phyloP scores from a whole-genome alignment of 2,113 vertebrate genomes.

The Psophia crepitans region DNA sequence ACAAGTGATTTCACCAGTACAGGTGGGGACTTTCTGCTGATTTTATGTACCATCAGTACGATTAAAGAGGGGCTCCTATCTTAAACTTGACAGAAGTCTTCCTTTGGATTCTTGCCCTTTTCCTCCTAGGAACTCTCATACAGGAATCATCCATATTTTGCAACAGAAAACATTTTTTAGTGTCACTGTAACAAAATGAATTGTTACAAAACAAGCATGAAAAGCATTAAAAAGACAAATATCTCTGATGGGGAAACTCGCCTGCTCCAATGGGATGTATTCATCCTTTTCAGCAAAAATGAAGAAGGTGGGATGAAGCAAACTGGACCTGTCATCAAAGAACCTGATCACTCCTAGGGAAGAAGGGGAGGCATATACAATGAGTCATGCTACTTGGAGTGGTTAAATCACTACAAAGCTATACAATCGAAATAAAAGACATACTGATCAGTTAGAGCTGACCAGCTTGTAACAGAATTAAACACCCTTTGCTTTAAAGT shows the following conservation, averaged over 20 bases:
- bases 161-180: neutral
- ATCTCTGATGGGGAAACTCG: constrained; percentile 24
- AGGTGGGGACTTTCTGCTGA: neutral
- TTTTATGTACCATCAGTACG: neutral
- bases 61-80: neutral
- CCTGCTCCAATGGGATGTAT: constrained; percentile 82
- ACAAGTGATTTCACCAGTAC: neutral
- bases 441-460: neutral
- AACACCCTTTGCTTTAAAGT: neutral
- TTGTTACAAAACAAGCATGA: neutral
- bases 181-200: neutral
- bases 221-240: neutral
- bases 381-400: neutral
- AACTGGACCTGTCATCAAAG: constrained; percentile 69
- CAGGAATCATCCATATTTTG: neutral
- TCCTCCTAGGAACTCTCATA: neutral
- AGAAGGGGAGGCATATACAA: neutral
- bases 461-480: neutral
- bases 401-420: neutral
- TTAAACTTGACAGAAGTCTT: neutral
- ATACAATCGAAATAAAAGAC: neutral
- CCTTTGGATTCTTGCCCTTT: neutral
- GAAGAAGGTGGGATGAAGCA: constrained; percentile 87
- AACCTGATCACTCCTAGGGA: constrained; percentile 80
- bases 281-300: constrained; percentile 89